Evolutionary conservation across 2,797 vertebrate species (phyloP), one percentile per base, ranked within the genome.

Genomic region (Pogoniulus pusillus): DNA sequence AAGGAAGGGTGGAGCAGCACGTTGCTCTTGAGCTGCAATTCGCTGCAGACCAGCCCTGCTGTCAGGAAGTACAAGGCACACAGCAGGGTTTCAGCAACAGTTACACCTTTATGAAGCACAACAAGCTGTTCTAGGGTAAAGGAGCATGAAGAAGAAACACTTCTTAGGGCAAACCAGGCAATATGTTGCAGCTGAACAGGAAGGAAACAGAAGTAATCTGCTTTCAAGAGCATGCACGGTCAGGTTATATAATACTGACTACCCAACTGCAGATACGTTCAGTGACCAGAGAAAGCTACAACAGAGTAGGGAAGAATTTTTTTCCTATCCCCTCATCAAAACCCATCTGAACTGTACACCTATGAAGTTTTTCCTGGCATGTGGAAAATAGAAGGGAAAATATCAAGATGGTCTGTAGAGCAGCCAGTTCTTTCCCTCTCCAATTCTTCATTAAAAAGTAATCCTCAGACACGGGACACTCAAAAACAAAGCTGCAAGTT

Each of bases 1-100:
- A 97, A 97, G 96, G 95, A 97, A 97, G 95, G 95, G 96, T 79
- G 95, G 95, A 94, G 55, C 66, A 12, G 13, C 8, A 18, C 1
- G 4, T 39, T 64, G 37, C 69, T 66, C 81, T 87, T 32, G 58
- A 70, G 87, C 70, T 45, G 69, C 60, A 73, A 17, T 51, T 57
- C 2, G 17, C 89, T 82, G 75, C 90, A 94, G 83, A 85, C 19
- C 30, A 49, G 53, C 37, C 43, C 1, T 53, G 55, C 81, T 64
- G 29, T 74, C 91, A 93, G 96, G 95, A 96, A 96, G 84, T 79
- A 74, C 53, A 41, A 15, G 3, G 39, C 73, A 60, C 45, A 51
- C 14, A 85, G 82, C 58, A 51, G 59, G 1, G 37, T 66, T 87
- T 82, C 81, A 89, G 82, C 29, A 69, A 82, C 64, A 82, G 59